Evolutionary conservation across 2,797 vertebrate species (phyloP).

Genomic region (Scolopax rusticola): DNA sequence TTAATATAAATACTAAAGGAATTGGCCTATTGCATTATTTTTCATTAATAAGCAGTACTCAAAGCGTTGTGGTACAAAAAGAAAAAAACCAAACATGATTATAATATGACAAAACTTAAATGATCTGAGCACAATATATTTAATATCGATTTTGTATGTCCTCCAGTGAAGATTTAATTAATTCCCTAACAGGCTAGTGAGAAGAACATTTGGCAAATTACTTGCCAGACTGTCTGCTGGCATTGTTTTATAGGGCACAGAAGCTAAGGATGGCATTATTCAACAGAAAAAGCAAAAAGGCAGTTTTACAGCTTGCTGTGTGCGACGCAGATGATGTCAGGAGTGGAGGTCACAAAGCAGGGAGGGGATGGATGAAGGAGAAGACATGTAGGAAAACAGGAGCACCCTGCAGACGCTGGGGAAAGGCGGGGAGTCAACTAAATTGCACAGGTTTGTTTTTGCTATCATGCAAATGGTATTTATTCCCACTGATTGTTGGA

Average conservation of each 20-base stretch:
- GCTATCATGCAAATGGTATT: neutral
- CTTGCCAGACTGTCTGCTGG: neutral
- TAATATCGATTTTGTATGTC: neutral
- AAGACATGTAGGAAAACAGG: neutral
- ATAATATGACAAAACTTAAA: neutral
- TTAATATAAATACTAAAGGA: slow-evolving; percentile 49
- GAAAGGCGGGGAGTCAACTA: neutral
- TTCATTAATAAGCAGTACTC: slow-evolving; percentile 14
- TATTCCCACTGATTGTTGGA: neutral
- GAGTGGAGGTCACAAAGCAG: neutral
- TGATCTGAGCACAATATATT: neutral
- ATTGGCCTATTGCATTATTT: slow-evolving; percentile 60
- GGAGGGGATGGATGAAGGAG: neutral
- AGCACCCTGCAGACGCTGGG: neutral
- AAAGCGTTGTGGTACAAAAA: neutral
- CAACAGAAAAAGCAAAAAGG: neutral
- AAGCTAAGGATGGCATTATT: neutral
- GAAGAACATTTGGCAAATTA: neutral
- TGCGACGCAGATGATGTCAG: neutral
- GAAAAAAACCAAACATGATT: neutral
- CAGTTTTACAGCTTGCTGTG: neutral
- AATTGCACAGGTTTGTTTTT: neutral
- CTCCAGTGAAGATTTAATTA: neutral
- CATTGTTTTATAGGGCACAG: neutral
- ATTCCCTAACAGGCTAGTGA: neutral